Conservation (phyloP, 1,140 invertebrate genomes). For the Pantala flavescens region DNA sequence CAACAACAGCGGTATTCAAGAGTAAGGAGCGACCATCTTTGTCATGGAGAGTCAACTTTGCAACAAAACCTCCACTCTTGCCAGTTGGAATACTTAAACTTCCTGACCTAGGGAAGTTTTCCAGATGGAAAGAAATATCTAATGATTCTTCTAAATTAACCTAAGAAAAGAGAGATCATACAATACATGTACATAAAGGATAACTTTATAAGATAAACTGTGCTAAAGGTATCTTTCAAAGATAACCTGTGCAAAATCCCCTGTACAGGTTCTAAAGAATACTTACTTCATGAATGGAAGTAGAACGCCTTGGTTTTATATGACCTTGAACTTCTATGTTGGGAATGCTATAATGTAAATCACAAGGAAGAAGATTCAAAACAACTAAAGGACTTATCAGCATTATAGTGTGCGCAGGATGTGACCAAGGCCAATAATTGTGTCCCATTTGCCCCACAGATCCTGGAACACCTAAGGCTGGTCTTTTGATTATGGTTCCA, state of each 20-base stretch:
- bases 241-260: no score
- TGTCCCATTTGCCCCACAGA: slow-evolving; percentile 16
- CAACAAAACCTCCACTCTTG: slow-evolving; percentile 37
- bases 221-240: no score
- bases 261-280: no score
- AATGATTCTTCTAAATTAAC: slow-evolving; percentile 58
- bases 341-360: slow-evolving; percentile 52
- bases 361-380: slow-evolving; percentile 48
- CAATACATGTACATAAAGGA: not conserved
- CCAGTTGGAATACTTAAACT: slow-evolving; percentile 40
- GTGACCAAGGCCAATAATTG: slow-evolving; percentile 27
- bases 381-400: slow-evolving; percentile 74
- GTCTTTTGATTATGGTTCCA: slow-evolving; percentile 22
- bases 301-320: slow-evolving; percentile 40
- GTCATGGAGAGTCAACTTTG: slow-evolving; percentile 56
- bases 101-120: slow-evolving; percentile 67
- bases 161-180: slow-evolving; percentile 32
- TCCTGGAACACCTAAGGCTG: slow-evolving; percentile 22
- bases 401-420: slow-evolving; percentile 77
- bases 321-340: slow-evolving; percentile 35
- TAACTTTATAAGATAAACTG: no score
- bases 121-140: slow-evolving; percentile 61
- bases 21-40: slow-evolving; percentile 56
- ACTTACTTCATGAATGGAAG: slow-evolving; percentile 26
- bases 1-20: slow-evolving; percentile 51